These are phyloP conservation scores for Disparrhopalites patrizii DNA, from an alignment of 2,888 invertebrate species.

Conservation along the genomic window DNA sequence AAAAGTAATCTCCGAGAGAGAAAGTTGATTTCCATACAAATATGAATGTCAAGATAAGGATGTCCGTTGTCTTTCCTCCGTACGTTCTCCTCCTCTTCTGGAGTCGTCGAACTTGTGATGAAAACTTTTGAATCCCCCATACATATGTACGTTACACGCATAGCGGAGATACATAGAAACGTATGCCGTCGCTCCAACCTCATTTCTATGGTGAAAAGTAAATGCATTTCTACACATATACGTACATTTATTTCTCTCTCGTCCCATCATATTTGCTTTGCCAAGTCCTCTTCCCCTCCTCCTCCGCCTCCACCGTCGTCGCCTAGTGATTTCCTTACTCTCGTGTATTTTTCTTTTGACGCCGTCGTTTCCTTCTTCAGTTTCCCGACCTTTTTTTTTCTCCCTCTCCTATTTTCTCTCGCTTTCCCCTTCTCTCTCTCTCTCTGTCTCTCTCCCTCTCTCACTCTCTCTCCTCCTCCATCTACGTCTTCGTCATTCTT, in stretches of 20 bases:
- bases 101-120: neutral
- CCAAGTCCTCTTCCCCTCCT: no score
- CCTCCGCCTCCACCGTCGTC: no score
- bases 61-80: constrained; percentile 20
- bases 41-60: constrained; percentile 23
- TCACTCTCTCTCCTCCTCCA: neutral
- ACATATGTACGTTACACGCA: no score
- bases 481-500: neutral
- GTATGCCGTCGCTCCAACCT: no score
- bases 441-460: neutral
- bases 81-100: neutral
- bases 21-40: constrained; percentile 11
- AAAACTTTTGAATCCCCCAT: no score
- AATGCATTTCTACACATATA: no score
- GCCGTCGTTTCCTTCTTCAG: neutral
- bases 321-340: no score
- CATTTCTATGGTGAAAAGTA: no score
- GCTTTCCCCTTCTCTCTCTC: neutral
- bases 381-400: constrained; percentile 1
- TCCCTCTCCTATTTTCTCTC: neutral
- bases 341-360: neutral
- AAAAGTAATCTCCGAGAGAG: neutral
- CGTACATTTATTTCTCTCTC: no score
- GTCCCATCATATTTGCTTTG: no score
- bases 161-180: no score